These are phyloP conservation scores for Eurystomus glaucurus DNA, from an alignment of 2,797 vertebrate species.

Conservation along the genomic window DNA sequence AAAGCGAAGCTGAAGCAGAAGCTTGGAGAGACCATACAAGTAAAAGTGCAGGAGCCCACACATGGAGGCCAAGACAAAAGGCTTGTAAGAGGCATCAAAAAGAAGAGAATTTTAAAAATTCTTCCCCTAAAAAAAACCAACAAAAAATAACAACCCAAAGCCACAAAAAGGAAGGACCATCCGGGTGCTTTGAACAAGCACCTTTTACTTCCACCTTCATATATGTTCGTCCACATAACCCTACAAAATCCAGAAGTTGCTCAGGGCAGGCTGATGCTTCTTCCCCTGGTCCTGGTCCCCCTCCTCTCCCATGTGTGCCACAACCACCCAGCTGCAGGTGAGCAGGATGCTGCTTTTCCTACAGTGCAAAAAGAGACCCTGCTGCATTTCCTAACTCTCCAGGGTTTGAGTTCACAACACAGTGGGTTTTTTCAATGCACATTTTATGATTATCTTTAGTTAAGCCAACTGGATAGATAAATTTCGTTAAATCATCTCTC, in stretches of 20 bases:
- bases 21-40: background rate
- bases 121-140: too few species aligned
- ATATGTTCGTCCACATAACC: background rate
- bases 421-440: fast-evolving
- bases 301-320: fast-evolving
- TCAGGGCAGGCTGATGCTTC: fast-evolving
- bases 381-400: background rate
- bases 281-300: background rate
- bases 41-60: background rate
- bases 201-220: background rate
- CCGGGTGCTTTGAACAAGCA: background rate
- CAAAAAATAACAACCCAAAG: background rate
- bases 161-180: background rate
- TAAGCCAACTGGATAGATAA: background rate
- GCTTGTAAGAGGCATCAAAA: background rate
- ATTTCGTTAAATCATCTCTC: background rate
- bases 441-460: background rate
- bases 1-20: background rate
- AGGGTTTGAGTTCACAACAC: background rate
- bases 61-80: background rate
- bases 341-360: fast-evolving
- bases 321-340: background rate
- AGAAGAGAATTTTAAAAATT: background rate
- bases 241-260: background rate
- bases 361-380: background rate